Evolutionary conservation across 2,797 vertebrate genomes (phyloP).

Genomic region (Neosilurus mollespiculum): DNA sequence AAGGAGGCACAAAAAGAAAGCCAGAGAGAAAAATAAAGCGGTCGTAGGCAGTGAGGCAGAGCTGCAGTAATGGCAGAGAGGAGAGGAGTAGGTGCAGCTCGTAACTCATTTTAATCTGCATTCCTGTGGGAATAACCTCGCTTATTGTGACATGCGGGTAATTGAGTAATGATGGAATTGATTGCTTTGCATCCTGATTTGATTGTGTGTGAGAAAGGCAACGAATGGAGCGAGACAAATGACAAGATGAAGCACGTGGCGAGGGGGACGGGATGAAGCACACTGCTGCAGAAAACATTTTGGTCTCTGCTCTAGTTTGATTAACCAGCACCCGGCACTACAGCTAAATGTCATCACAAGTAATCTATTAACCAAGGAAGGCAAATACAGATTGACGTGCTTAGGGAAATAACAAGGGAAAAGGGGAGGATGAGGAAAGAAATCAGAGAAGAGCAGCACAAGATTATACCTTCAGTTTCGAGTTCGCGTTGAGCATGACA

Average conservation of each 20-base stretch:
- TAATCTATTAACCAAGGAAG: slow-evolving; percentile 49
- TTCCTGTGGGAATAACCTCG: slow-evolving; percentile 35
- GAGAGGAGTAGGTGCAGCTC: slow-evolving; percentile 6
- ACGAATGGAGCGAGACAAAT: slow-evolving; percentile 43
- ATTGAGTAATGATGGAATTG: slow-evolving; percentile 48
- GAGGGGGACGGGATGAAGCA: slow-evolving; percentile 28
- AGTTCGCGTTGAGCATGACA: slow-evolving; percentile 82
- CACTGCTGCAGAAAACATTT: slow-evolving; percentile 9
- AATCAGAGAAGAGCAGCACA: too few relatives aligned
- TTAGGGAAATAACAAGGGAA: slow-evolving; percentile 2
- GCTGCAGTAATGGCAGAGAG: background rate
- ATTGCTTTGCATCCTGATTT: slow-evolving; percentile 53
- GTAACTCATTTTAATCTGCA: slow-evolving; percentile 17
- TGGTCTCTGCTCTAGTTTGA: slow-evolving; percentile 38
- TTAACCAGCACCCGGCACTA: slow-evolving; percentile 32
- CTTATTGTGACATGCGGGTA: slow-evolving; percentile 44
- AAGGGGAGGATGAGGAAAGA: background rate
- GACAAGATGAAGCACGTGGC: slow-evolving; percentile 36
- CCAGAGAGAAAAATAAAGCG: slow-evolving; percentile 1
- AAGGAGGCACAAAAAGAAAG: background rate
- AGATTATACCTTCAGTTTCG: slow-evolving; percentile 77
- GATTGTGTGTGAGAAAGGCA: slow-evolving; percentile 42
- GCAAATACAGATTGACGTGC: slow-evolving; percentile 33
- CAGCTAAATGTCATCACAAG: slow-evolving; percentile 43
- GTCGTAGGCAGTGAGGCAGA: slow-evolving; percentile 10